These are phyloP conservation scores for Dysidea cf. avara DNA, from an alignment of 37 sponge, comb jelly and placozoan species.

Conservation along the genomic window DNA sequence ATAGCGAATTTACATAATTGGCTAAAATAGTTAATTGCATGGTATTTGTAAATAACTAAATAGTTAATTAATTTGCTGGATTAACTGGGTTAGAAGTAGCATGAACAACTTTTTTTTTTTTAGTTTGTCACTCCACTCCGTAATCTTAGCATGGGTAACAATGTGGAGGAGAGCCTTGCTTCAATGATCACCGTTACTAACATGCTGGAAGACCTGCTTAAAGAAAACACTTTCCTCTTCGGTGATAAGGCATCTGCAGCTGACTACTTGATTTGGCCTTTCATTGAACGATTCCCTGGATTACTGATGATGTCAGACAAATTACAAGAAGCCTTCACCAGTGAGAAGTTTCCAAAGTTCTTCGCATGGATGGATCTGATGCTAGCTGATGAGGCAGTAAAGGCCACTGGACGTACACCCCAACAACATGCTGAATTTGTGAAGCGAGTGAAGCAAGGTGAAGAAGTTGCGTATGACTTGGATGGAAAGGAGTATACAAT, in stretches of 20 bases:
- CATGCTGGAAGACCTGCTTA: conserved; percentile 32
- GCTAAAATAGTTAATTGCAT: too few relatives aligned
- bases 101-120: too few relatives aligned
- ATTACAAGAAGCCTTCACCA: background rate
- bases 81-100: too few relatives aligned
- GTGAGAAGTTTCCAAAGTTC: conserved; percentile 34
- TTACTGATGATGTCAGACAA: background rate
- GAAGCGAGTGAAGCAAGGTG: too few relatives aligned
- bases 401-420: too few relatives aligned
- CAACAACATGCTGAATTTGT: too few relatives aligned
- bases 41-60: too few relatives aligned
- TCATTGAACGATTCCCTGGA: conserved; percentile 68
- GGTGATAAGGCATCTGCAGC: conserved; percentile 48
- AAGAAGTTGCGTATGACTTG: too few relatives aligned
- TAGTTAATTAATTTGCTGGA: too few relatives aligned
- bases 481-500: too few relatives aligned
- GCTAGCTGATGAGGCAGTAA: conserved; percentile 51
- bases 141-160: conserved; percentile 26
- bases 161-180: background rate
- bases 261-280: conserved; percentile 68
- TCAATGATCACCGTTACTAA: conserved; percentile 16
- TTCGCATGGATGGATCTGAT: conserved; percentile 50
- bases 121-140: conserved; percentile 49
- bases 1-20: too few relatives aligned
- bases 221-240: conserved; percentile 28